A percentile compares a stretch with the other conserved stretches of the same genome.
Conservation (phyloP, 2,797 vertebrate species). For the Rhinatrema bivittatum region DNA sequence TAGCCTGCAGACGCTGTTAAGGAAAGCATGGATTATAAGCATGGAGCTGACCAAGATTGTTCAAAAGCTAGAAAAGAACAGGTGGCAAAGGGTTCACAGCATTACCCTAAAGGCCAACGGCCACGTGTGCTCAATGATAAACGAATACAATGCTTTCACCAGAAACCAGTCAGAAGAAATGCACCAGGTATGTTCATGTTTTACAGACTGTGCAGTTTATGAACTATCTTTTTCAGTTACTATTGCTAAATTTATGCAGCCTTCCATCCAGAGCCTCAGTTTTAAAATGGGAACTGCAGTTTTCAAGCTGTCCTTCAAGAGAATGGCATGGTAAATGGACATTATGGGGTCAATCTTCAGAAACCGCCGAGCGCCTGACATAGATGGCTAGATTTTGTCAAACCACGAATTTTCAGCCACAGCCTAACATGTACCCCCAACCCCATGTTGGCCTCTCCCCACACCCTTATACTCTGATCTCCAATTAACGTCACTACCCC, state of each 20-base stretch:
- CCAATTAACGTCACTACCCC: no score
- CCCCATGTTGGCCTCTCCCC: no score
- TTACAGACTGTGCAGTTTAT: background rate
- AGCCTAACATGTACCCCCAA: no score
- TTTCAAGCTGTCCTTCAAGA: no score
- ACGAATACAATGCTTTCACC: conserved; percentile 63
- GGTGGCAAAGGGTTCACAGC: conserved; percentile 86
- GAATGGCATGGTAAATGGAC: no score
- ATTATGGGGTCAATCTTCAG: no score
- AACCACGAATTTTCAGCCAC: no score
- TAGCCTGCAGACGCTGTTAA: conserved; percentile 81
- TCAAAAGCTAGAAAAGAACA: conserved; percentile 82
- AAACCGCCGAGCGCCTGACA: no score
- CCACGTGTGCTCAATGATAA: conserved; percentile 84
- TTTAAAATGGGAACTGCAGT: background rate
- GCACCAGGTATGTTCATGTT: conserved; percentile 63
- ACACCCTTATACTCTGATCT: no score
- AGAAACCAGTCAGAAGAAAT: conserved; percentile 66
- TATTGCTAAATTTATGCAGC: no score
- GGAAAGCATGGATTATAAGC: conserved; percentile 87
- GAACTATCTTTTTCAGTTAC: background rate
- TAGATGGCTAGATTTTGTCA: no score
- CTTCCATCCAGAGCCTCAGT: background rate
- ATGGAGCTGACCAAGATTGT: conserved; percentile 87
- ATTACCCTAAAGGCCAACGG: conserved; percentile 84